Base-by-base conservation (phyloP, 1,140 invertebrate species). In the Zaprionus vittiger region DNA sequence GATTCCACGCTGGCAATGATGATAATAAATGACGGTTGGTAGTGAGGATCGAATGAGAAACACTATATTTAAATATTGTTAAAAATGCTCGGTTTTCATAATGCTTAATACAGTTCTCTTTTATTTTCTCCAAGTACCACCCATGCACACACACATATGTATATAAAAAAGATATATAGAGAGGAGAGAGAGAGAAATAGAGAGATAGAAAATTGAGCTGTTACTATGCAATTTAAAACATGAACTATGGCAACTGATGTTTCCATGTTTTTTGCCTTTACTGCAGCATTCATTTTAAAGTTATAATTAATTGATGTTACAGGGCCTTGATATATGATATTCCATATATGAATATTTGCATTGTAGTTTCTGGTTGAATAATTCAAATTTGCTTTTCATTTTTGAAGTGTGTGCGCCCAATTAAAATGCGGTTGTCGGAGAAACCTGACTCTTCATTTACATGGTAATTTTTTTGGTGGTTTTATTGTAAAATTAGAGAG, bases 381-480 rank as follows among this genome's bases (percentile, higher is more conserved):
- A 47, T 47, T 47, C 41, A 17, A 47, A 47, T 11, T 47, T 47
- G 7, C 41, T 47, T n/a, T 47, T 47, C 3, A 47, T 7, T 47
- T 47, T 47, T 47, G 15, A 41, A 41, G 38, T 41, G n/a, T 17
- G n/a, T 47, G n/a, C 41, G 41, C 41, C 41, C 41, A 47, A 47
- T 47, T 47, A 47, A 47, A 47, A 47, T 47, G 41, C 41, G 41
- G 41, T 47, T 44, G 15, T 44, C 15, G 6, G n/a, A 31, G 41
- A 6, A 17, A 9, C 15, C 7, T 7, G 41, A 9, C n/a, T 44
- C 41, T 7, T 44, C n/a, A 7, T 38, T 14, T 38, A 1, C n/a
- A 17, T 44, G n/a, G 41, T 7, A 44, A 44, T 9, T 44, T 44
- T n/a, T n/a, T n/a, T n/a, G n/a, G n/a, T n/a, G n/a, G n/a, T n/a